These are phyloP conservation scores for Saimiri boliviensis DNA, from an alignment of 2,113 vertebrate species.

Conservation along the genomic window DNA sequence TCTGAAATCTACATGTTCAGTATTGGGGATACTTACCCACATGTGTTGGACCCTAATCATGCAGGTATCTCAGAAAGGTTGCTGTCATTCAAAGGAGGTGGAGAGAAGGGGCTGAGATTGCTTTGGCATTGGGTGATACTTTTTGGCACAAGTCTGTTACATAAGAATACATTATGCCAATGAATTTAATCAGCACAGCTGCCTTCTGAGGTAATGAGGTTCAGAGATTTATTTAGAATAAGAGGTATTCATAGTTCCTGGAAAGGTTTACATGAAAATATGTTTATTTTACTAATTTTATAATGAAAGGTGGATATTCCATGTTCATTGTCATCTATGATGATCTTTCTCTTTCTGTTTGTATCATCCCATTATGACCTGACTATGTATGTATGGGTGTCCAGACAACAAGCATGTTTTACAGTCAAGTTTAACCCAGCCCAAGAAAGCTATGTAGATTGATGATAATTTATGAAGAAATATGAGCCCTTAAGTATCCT, in stretches of 20 bases:
- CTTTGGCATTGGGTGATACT: background rate
- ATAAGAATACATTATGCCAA: background rate
- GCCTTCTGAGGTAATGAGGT: background rate
- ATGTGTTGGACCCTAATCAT: rapidly evolving
- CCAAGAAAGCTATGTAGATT: background rate
- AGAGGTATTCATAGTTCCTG: background rate
- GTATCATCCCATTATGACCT: background rate
- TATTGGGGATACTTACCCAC: too few relatives aligned
- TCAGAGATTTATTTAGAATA: background rate
- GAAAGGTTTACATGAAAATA: background rate
- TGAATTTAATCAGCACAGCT: background rate
- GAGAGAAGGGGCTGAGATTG: background rate
- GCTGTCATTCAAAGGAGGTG: background rate
- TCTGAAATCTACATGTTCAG: background rate
- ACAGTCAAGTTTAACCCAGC: background rate
- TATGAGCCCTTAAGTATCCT: background rate
- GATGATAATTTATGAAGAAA: background rate
- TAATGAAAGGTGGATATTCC: background rate
- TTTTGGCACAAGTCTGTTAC: background rate
- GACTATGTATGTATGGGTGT: background rate
- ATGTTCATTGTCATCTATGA: background rate
- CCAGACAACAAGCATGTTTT: background rate
- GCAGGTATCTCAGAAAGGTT: background rate
- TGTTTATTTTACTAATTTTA: background rate
- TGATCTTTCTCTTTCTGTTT: background rate